Percentiles rank a stretch among this genome's conserved stretches.
Conservation (phyloP, 2,113 vertebrate genomes). For the Crotalus viridis region DNA sequence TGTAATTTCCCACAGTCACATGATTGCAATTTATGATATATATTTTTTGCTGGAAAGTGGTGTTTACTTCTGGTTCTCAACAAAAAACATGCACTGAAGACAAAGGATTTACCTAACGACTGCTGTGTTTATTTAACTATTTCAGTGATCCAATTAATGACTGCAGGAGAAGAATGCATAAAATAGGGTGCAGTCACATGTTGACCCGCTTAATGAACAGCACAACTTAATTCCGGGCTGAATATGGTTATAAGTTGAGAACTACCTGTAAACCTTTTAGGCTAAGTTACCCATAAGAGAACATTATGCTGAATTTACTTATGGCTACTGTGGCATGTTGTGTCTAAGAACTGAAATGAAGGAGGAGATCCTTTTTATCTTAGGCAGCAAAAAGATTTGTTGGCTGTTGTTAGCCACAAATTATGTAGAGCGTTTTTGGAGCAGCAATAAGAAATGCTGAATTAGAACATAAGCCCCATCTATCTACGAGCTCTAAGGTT, state of each 20-base stretch:
- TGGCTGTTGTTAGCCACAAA: neutral
- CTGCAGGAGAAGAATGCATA: too few relatives aligned
- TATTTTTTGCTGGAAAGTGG: too few relatives aligned
- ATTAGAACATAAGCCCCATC: neutral
- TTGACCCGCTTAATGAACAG: too few relatives aligned
- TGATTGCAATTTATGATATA: too few relatives aligned
- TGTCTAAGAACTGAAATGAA: neutral
- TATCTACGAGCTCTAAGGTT: neutral
- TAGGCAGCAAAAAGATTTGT: neutral
- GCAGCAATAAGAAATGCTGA: constrained; percentile 8
- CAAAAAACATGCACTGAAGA: too few relatives aligned
- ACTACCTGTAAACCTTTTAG: neutral
- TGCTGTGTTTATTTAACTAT: too few relatives aligned
- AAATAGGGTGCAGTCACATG: too few relatives aligned
- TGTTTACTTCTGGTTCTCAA: too few relatives aligned
- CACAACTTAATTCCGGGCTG: neutral
- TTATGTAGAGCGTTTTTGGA: neutral
- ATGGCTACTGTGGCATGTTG: neutral
- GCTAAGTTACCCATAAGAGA: neutral
- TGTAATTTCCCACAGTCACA: too few relatives aligned
- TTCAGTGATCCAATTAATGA: too few relatives aligned
- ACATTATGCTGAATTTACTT: neutral
- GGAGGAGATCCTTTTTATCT: neutral
- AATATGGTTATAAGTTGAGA: neutral
- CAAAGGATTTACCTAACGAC: too few relatives aligned